Evolutionary conservation across 2,888 invertebrate species (phyloP).

Genomic region (Polietes domitor): DNA sequence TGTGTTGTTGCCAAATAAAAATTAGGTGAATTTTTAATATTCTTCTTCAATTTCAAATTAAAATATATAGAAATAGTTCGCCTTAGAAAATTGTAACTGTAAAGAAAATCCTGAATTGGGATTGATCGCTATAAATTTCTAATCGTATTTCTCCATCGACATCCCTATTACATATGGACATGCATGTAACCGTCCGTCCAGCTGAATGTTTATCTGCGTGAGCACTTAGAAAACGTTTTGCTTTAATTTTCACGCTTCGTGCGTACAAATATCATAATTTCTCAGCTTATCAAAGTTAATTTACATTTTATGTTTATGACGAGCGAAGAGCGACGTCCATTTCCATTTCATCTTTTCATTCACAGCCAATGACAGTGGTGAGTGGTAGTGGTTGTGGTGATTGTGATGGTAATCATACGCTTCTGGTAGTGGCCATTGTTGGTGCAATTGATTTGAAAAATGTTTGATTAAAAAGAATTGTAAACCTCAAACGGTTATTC

Average conservation of each 20-base stretch:
- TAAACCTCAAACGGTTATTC: background rate
- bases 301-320: slow-evolving; percentile 50
- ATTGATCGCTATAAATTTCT: too few species aligned
- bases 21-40: too few species aligned
- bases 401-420: background rate
- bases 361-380: background rate
- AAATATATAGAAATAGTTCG: too few species aligned
- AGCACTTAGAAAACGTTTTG: slow-evolving; percentile 36
- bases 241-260: slow-evolving; percentile 40
- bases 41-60: too few species aligned
- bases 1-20: too few species aligned
- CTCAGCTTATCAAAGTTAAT: slow-evolving; percentile 53
- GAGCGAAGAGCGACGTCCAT: background rate
- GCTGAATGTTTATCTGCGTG: background rate
- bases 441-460: background rate
- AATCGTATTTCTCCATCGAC: background rate
- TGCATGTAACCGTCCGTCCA: background rate
- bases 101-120: too few species aligned
- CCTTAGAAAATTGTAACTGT: too few species aligned
- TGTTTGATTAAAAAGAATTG: background rate
- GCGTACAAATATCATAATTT: slow-evolving; percentile 44
- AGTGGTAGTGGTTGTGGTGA: too few species aligned
- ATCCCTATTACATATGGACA: background rate
- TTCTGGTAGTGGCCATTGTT: background rate
- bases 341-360: background rate